phyloP scores from a whole-genome alignment of 2,888 invertebrate genomes.

The Hydroisotoma schaefferi region DNA sequence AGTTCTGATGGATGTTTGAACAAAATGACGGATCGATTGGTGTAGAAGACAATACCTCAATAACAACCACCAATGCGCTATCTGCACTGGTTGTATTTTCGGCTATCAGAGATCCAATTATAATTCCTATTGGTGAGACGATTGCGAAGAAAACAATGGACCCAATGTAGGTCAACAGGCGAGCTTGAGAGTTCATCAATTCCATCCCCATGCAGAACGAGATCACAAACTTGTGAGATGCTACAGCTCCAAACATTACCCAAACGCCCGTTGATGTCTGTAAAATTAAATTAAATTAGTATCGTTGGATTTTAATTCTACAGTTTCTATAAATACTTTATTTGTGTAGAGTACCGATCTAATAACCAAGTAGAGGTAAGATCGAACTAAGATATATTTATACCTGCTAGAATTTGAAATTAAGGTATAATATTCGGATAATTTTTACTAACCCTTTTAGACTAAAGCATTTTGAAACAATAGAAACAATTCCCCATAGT shows the following conservation, averaged over 20 bases:
- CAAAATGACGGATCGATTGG: no score
- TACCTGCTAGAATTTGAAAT: no score
- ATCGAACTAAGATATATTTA: no score
- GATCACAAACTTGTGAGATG: conserved; percentile 52
- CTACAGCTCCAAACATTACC: conserved; percentile 52
- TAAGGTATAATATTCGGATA: no score
- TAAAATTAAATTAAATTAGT: neutral
- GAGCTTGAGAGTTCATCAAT: conserved; percentile 48
- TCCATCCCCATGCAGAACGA: conserved; percentile 53
- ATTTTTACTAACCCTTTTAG: no score
- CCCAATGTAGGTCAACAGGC: conserved; percentile 50
- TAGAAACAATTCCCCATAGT: no score
- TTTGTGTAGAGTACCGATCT: no score
- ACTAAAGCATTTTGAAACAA: no score
- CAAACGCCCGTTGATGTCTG: conserved; percentile 49
- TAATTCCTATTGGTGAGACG: conserved; percentile 56
- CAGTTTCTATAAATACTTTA: no score
- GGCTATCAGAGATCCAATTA: conserved; percentile 52
- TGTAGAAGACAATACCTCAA: no score
- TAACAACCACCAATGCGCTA: conserved; percentile 28
- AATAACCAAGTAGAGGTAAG: no score
- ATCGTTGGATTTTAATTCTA: neutral
- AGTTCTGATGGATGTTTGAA: no score
- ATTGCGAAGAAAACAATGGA: conserved; percentile 53
- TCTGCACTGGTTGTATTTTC: conserved; percentile 31